Evolutionary conservation across 2,113 vertebrate species (phyloP).

Genomic region (Syngnathus typhle): DNA sequence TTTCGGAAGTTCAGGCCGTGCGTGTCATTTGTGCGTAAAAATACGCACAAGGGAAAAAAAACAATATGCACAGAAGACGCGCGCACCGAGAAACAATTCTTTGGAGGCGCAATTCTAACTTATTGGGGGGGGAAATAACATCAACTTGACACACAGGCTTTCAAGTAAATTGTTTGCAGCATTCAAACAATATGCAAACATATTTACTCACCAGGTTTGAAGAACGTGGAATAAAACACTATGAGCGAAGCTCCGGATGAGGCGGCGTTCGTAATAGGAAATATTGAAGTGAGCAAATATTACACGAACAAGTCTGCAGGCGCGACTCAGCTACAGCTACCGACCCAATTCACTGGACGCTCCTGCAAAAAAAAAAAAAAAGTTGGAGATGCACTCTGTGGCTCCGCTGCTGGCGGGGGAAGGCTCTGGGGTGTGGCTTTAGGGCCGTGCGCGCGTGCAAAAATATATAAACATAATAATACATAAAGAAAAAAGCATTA

Average conservation of each 20-base stretch:
- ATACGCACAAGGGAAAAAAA: slow-evolving; percentile 1
- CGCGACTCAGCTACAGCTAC: slow-evolving; percentile 12
- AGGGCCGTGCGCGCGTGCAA: slow-evolving; percentile 17
- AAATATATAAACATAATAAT: too few relatives aligned
- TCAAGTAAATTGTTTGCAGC: not conserved
- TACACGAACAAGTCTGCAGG: slow-evolving; percentile 24
- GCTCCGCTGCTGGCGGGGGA: slow-evolving; percentile 16
- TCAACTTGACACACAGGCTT: slow-evolving; percentile 5
- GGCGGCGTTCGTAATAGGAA: accelerated
- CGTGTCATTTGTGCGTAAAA: slow-evolving; percentile 34
- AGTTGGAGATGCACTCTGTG: slow-evolving; percentile 11
- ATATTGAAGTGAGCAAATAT: not conserved
- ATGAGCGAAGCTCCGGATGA: not conserved
- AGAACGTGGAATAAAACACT: not conserved
- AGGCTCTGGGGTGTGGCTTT: slow-evolving; percentile 61
- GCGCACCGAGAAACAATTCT: not conserved
- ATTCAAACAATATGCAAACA: slow-evolving; percentile 29
- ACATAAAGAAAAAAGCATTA: not conserved
- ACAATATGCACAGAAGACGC: not conserved
- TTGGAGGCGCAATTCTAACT: not conserved
- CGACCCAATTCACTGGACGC: not conserved
- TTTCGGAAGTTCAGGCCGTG: slow-evolving; percentile 16
- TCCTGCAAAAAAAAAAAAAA: slow-evolving; percentile 1
- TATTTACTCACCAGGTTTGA: slow-evolving; percentile 38
- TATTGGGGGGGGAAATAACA: not conserved